These are phyloP conservation scores for Himalopsyche kuldschensis DNA, from an alignment of 2,888 invertebrate genomes.

Conservation along the genomic window DNA sequence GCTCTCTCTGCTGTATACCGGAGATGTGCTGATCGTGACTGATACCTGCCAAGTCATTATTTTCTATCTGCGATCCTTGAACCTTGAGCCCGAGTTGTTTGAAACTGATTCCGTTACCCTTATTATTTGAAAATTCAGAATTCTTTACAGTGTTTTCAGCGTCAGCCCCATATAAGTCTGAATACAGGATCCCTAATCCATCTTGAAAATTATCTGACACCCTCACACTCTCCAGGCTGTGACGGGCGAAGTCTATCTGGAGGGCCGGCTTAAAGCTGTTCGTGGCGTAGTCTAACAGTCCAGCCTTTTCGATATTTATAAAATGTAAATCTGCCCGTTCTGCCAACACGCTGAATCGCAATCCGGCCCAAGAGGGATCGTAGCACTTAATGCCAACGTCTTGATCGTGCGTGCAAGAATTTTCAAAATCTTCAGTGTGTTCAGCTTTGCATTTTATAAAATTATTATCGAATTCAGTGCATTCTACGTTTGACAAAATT, in stretches of 20 bases:
- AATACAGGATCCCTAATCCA: slow-evolving; percentile 91
- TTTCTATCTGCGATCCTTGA: slow-evolving; percentile 75
- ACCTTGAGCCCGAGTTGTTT: slow-evolving; percentile 85
- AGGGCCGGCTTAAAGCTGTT: slow-evolving; percentile 85
- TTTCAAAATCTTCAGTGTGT: slow-evolving; percentile 75
- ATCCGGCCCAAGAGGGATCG: slow-evolving; percentile 91
- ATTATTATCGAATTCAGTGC: slow-evolving; percentile 88
- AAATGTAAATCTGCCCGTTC: slow-evolving; percentile 86
- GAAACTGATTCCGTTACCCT: slow-evolving; percentile 86
- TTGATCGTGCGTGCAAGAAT: slow-evolving; percentile 83
- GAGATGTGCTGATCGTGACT: slow-evolving; percentile 89
- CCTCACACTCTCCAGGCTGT: slow-evolving; percentile 78
- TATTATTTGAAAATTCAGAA: slow-evolving; percentile 81
- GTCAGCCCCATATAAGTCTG: slow-evolving; percentile 88
- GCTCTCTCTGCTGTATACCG: slow-evolving; percentile 81
- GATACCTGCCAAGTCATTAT: slow-evolving; percentile 85
- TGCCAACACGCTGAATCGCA: slow-evolving; percentile 86
- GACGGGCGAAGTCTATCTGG: slow-evolving; percentile 83
- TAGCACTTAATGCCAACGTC: slow-evolving; percentile 89
- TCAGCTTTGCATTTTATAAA: slow-evolving; percentile 86
- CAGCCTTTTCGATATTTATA: slow-evolving; percentile 88
- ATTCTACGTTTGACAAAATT: slow-evolving; percentile 83
- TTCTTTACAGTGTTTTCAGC: slow-evolving; percentile 80
- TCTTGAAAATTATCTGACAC: slow-evolving; percentile 87
- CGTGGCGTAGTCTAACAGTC: slow-evolving; percentile 89